Conservation (phyloP, 2,797 vertebrate genomes). For the Cyprinella venusta region DNA sequence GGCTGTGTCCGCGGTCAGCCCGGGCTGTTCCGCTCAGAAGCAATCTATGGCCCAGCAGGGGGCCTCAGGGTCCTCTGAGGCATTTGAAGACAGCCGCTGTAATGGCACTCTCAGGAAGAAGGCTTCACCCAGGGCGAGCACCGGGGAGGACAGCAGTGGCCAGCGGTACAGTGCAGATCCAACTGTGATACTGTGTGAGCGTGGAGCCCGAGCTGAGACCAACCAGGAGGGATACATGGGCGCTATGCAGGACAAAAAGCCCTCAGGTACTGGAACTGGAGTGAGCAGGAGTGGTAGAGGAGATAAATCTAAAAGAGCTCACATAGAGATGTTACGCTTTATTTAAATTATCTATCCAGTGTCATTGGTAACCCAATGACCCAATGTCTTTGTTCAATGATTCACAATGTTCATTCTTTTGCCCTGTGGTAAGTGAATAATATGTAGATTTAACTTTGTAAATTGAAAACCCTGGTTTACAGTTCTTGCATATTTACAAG, state of each 20-base stretch:
- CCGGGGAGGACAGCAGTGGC: slow-evolving; percentile 84
- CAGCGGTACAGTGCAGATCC: slow-evolving; percentile 98
- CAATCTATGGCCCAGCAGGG: slow-evolving; percentile 76
- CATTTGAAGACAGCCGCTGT: slow-evolving; percentile 82
- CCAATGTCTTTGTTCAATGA: neutral
- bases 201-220: slow-evolving; percentile 82
- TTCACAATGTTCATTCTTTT: neutral
- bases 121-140: slow-evolving; percentile 73
- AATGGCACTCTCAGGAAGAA: slow-evolving; percentile 93
- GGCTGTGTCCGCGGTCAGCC: slow-evolving; percentile 70
- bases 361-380: neutral
- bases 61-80: slow-evolving; percentile 80
- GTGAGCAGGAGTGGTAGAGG: neutral
- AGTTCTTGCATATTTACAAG: slow-evolving; percentile 7
- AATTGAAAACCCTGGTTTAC: neutral
- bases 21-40: slow-evolving; percentile 84
- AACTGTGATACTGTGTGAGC: slow-evolving; percentile 85
- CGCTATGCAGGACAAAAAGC: slow-evolving; percentile 87
- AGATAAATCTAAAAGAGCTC: neutral
- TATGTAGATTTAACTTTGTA: neutral
- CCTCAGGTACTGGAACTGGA: slow-evolving; percentile 80
- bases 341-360: neutral
- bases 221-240: slow-evolving; percentile 90
- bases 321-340: neutral
- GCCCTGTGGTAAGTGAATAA: neutral